Evolutionary conservation across 92 coral and sea anemone species (phyloP), one percentile per base, ranked within the genome.

Genomic region (Palythoa caribaeorum): DNA sequence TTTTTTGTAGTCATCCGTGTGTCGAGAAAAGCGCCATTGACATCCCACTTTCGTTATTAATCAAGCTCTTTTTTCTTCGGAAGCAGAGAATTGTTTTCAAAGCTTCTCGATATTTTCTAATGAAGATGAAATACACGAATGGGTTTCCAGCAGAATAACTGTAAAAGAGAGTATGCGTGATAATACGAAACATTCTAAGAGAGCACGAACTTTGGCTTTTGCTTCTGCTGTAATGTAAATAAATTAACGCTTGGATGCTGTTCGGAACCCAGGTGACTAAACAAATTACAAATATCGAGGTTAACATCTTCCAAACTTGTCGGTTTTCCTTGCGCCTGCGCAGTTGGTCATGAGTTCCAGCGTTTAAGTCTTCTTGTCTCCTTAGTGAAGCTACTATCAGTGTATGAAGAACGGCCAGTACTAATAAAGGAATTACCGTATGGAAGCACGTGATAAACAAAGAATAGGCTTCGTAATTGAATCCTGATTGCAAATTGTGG

Each of bases 221-320:
- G 79, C 36, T 54, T 44, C 47, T 75, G 44, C 17, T 75, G 21
- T 40, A 75, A 40, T 12, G 17, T 12, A 44, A 4, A 44, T 11
- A 2, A 40, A 75, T 75, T 17, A 47, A 12, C 9, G 20, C 1
- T 38, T 75, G 79, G 8, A 38, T 79, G 57, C 60, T 62, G 21
- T 60, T 38, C 6, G 84, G 84, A 3, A 79, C 54, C 71, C 71
- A 79, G 54, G 54, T 79, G 36, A 79, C 13, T 7, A 80, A 12
- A 28, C 75, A 80, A 9, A 65, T 21, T 9, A 63, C 15, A 9
- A 65, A 48, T 80, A 80, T 63, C 28, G 74, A 20, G 39, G 39
- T 80, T 48, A 80, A n/a, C 85, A 80, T 80, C 44, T 80, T 80
- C 74, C 74, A 80, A 40, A 80, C 63, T 6, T 80, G 74, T 20